Evolutionary conservation across 2,888 invertebrate species (phyloP).

Genomic region (Tuberolachnus salignus): DNA sequence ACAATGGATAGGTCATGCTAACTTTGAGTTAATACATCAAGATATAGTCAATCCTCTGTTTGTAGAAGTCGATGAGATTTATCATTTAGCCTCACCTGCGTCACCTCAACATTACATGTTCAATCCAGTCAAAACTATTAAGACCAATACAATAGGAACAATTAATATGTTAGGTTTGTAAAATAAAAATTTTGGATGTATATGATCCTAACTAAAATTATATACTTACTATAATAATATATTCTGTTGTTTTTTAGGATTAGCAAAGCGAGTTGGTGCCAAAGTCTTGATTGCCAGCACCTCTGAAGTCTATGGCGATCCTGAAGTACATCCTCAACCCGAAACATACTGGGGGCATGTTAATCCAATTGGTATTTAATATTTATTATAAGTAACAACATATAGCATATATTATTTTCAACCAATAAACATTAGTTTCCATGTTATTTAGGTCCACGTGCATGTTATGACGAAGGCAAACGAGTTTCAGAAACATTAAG

Average conservation of each 20-base stretch:
- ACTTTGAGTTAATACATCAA: slow-evolving; percentile 98
- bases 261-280: slow-evolving; percentile 91
- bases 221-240: neutral
- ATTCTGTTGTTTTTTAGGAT: slow-evolving; percentile 67
- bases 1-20: slow-evolving; percentile 98
- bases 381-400: neutral
- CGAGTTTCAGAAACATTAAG: slow-evolving; percentile 94
- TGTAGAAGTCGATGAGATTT: slow-evolving; percentile 97
- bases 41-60: slow-evolving; percentile 97
- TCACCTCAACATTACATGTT: slow-evolving; percentile 99
- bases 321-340: slow-evolving; percentile 95
- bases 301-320: slow-evolving; percentile 99
- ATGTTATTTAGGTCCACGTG: slow-evolving; percentile 75
- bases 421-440: neutral
- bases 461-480: slow-evolving; percentile 99
- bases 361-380: slow-evolving; percentile 84
- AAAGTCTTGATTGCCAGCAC: slow-evolving; percentile 95
- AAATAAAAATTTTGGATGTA: neutral
- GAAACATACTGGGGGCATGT: slow-evolving; percentile 99
- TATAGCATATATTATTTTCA: neutral
- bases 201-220: too few relatives aligned
- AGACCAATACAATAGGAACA: slow-evolving; percentile 96
- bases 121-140: slow-evolving; percentile 99
- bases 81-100: slow-evolving; percentile 97
- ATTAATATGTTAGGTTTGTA: slow-evolving; percentile 85